A percentile compares a stretch with the other conserved stretches of the same genome.
Conservation (phyloP, 2,797 vertebrate species). For the Bucorvus abyssinicus region DNA sequence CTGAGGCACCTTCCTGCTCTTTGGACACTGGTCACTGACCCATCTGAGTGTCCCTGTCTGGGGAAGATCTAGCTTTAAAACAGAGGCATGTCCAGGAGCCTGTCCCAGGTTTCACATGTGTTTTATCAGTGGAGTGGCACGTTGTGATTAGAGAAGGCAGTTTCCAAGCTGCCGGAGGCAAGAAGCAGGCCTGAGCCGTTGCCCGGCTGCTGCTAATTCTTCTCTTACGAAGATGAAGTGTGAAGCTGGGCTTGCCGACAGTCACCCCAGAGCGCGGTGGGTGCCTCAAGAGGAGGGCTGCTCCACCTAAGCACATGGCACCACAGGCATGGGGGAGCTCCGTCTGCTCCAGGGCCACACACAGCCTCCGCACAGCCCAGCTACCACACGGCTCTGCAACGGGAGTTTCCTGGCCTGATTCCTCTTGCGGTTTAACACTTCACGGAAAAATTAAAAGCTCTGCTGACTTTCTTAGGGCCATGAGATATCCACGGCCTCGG, state of each 20-base stretch:
- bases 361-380: background rate
- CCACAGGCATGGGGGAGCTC: accelerated
- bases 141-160: background rate
- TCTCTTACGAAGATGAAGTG: background rate
- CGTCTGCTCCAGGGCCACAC: background rate
- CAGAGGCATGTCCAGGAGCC: background rate
- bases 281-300: accelerated
- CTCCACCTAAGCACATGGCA: accelerated
- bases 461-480: background rate
- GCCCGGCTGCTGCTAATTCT: background rate
- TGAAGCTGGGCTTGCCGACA: background rate
- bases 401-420: background rate
- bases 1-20: background rate
- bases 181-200: background rate
- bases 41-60: background rate
- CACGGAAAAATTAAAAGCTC: background rate
- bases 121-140: background rate
- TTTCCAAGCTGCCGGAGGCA: background rate
- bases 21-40: background rate
- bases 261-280: accelerated
- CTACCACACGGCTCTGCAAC: background rate
- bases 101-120: accelerated
- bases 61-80: background rate
- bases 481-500: background rate
- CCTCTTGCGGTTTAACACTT: background rate